phyloP scores from a whole-genome alignment of 2,797 vertebrate genomes.

The Austrolebias charrua region DNA sequence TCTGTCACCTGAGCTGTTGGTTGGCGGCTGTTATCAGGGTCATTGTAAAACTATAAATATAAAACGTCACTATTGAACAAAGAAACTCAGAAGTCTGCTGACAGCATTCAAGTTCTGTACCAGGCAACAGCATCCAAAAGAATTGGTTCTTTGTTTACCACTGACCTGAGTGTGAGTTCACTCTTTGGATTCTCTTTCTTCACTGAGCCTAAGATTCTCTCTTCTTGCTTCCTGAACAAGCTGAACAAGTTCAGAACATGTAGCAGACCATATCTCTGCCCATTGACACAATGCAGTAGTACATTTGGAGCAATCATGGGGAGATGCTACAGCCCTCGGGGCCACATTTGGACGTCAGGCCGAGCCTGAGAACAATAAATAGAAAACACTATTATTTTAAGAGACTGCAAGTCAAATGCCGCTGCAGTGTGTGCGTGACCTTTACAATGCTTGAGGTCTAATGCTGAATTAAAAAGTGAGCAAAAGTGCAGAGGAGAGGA shows the following conservation, averaged over 20 bases:
- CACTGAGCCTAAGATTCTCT: background rate
- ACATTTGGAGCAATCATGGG: slow-evolving; percentile 31
- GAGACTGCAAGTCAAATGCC: slow-evolving; percentile 64
- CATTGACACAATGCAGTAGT: slow-evolving; percentile 44
- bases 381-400: slow-evolving; percentile 62
- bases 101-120: slow-evolving; percentile 14
- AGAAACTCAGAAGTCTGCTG: slow-evolving; percentile 32
- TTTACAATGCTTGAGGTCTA: slow-evolving; percentile 68
- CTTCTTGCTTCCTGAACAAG: slow-evolving; percentile 7
- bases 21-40: slow-evolving; percentile 32
- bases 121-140: background rate
- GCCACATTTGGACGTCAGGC: slow-evolving; percentile 42
- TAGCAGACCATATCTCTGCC: slow-evolving; percentile 32
- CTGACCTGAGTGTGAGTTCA: background rate
- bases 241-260: slow-evolving; percentile 43
- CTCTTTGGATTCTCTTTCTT: background rate
- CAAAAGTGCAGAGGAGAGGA: slow-evolving; percentile 28
- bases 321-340: slow-evolving; percentile 56
- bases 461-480: slow-evolving; percentile 54
- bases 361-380: slow-evolving; percentile 60
- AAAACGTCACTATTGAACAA: slow-evolving; percentile 25
- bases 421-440: slow-evolving; percentile 60
- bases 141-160: slow-evolving; percentile 1
- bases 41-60: slow-evolving; percentile 34
- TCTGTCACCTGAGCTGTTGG: slow-evolving; percentile 24